Base-by-base conservation (phyloP, 2,113 vertebrate species). In the Aegotheles bennettii region DNA sequence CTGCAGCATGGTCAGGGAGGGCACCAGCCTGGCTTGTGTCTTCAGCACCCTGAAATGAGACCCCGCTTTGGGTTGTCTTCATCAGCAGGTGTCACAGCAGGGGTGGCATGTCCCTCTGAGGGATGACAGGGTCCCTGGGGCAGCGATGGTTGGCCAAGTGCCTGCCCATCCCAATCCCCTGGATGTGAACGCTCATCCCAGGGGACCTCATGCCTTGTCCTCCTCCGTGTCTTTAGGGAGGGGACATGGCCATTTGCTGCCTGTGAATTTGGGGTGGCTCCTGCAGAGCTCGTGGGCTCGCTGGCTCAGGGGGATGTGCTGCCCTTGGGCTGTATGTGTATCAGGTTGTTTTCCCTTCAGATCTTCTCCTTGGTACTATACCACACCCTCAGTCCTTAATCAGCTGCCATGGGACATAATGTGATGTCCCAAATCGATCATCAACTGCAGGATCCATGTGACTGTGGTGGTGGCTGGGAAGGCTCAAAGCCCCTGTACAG, bases 141-240 rank as follows among this genome's bases (percentile, higher is more conserved):
- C 0, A 1, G 35, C 6, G 2, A 0, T 24, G 35, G 9, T 54
- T 64, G 28, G 43, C 63, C 33, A 50, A 38, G 33, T 38, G 16
- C 31, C n/a, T 50, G 48, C 28, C 61, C 14, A 17, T 48, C 67
- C 25, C 57, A 53, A 0, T 28, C 31, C 10, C 45, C 43, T 7
- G 26, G 13, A 77, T 0, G 0, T n/a, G 47, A 23, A 26, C 6
- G 11, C 8, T 28, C 28, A 29, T 40, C 53, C 35, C n/a, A 43
- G 35, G 14, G 8, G 6, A 76, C 13, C 25, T 48, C 11, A 2
- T 21, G 33, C 33, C 65, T 26, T 56, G 15, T 7, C 24, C 14
- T 65, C 16, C 40, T 26, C 45, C 24, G 2, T 61, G 13, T 23
- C 36, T 53, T 54, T 65, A 60, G 54, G 51, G 31, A 40, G 16